Evolutionary conservation across 1,140 invertebrate genomes (phyloP), one percentile per base, ranked within the genome.

Genomic region (Dendrolimus punctatus): DNA sequence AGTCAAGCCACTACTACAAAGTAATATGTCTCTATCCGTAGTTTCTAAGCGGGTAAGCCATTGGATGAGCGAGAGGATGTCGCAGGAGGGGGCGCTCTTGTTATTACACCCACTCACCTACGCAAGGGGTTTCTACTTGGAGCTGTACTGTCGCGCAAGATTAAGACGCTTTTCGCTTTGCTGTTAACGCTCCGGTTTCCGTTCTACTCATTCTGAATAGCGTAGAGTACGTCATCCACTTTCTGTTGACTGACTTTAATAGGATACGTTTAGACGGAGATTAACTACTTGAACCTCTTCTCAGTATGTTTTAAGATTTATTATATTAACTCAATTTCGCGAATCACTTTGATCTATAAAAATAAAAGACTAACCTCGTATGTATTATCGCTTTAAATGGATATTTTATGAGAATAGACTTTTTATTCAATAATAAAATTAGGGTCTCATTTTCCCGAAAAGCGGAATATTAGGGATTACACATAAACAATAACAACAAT

Each of bases 51-150:
- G 67, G 69, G 70, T 69, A 76, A 77, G 75, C 72, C 67, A 71
- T 70, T 60, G 73, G 70, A 73, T 68, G 71, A 65, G 66, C 65
- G 66, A 60, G 56, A 61, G 68, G 69, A 45, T 60, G 63, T 51
- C 40, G 52, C 60, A 58, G 63, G 63, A 65, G 47, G 61, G 68
- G 61, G 63, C 49, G 63, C 71, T 71, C 73, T 80, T 83, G 80
- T 83, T 85, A 81, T 83, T 83, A 81, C 78, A 80, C 78, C 78
- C 80, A 80, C 73, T 85, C 80, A 77, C 73, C 78, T 79, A 75
- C 70, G 78, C 73, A 79, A 81, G 78, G 75, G 73, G 76, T 71
- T 73, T 74, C 70, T 67, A 59, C 71, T 77, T 62, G 54, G 69
- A 79, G 71, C 66, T 62, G 66, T 70, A 71, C 73, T 80, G 77